These are phyloP conservation scores for Arion vulgaris DNA, from an alignment of 1,140 invertebrate species.

Conservation along the genomic window DNA sequence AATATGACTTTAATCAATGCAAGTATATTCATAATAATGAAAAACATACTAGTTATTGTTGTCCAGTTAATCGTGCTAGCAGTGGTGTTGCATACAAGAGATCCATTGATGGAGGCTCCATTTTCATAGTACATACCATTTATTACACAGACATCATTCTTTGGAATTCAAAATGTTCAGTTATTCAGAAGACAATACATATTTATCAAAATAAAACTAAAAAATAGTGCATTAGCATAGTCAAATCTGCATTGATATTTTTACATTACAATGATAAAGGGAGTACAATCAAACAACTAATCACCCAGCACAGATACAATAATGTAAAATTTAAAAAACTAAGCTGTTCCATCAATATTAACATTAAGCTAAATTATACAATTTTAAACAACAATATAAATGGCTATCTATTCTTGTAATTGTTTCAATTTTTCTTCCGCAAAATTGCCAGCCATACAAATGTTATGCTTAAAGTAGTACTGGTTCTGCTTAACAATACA, in stretches of 20 bases:
- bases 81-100: constrained; percentile 41
- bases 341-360: too few species aligned
- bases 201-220: background rate
- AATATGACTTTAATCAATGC: background rate
- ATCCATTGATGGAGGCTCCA: constrained; percentile 44
- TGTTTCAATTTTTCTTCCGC: too few species aligned
- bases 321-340: too few species aligned
- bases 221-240: too few species aligned
- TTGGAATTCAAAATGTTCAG: constrained; percentile 30
- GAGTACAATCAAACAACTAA: background rate
- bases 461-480: too few species aligned
- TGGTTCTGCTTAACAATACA: too few species aligned
- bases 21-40: background rate
- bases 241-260: too few species aligned
- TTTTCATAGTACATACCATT: constrained; percentile 45
- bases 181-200: background rate
- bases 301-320: too few species aligned
- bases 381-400: too few species aligned
- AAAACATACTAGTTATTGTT: constrained; percentile 40
- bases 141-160: constrained; percentile 56
- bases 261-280: background rate
- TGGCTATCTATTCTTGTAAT: too few species aligned
- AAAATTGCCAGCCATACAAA: too few species aligned
- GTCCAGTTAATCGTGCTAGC: constrained; percentile 36
- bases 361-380: too few species aligned